Percentiles rank a stretch among this genome's conserved stretches.
Evolutionary conservation across 2,888 invertebrate species (phyloP).

Genomic region (Callimorpha dominula): DNA sequence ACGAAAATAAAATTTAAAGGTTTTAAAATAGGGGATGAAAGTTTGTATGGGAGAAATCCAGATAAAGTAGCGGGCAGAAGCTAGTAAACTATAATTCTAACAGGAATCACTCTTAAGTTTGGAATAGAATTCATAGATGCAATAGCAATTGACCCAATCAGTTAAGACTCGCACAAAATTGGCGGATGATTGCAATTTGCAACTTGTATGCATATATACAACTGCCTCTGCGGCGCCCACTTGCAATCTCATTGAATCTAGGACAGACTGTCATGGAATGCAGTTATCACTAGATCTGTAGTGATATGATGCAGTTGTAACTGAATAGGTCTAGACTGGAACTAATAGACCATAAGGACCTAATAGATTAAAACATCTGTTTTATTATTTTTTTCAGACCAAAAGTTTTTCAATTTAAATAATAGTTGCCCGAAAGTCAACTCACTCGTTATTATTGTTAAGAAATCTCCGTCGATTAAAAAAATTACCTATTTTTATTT

Average conservation of each 20-base stretch:
- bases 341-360: background rate
- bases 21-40: no score
- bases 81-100: background rate
- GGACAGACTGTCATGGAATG: slow-evolving; percentile 40
- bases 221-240: slow-evolving; percentile 16
- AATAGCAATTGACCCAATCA: background rate
- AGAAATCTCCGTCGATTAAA: no score
- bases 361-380: no score
- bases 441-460: no score
- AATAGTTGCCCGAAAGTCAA: no score
- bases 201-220: slow-evolving; percentile 1
- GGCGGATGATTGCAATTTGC: slow-evolving; percentile 60
- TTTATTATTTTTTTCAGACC: no score
- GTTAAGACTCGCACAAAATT: slow-evolving; percentile 26
- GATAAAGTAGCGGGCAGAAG: no score
- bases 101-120: background rate
- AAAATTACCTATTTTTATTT: no score
- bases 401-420: no score
- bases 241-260: slow-evolving; percentile 32
- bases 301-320: background rate
- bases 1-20: no score
- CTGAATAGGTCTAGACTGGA: background rate
- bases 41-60: no score
- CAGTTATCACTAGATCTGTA: slow-evolving; percentile 39
- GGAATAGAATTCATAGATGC: background rate